A percentile compares a stretch with the other conserved stretches of the same genome.
Conservation (phyloP, 2,113 vertebrate genomes). For the Mormyrus iriodes region DNA sequence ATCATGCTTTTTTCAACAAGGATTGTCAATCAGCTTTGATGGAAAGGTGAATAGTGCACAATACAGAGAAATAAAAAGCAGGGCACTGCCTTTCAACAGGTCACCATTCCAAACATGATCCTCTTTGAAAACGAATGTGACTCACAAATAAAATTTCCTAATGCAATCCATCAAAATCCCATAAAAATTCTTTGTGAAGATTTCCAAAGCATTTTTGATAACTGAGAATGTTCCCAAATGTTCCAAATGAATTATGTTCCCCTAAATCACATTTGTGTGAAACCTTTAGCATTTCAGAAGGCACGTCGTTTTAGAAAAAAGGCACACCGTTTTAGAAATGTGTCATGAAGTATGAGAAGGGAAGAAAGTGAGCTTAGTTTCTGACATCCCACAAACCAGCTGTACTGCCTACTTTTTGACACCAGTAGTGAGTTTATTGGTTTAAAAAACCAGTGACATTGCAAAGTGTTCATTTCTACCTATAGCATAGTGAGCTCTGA, state of each 20-base stretch:
- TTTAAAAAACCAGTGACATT: neutral
- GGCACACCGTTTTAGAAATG: no score
- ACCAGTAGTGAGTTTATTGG: neutral
- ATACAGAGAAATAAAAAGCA: neutral
- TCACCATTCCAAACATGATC: neutral
- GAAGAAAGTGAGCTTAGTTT: neutral
- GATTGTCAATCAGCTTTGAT: neutral
- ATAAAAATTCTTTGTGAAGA: neutral
- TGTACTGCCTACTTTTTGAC: neutral
- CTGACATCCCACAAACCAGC: neutral
- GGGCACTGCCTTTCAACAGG: neutral
- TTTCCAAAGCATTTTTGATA: neutral
- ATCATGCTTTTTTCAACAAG: neutral
- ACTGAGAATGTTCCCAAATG: neutral
- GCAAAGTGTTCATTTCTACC: no score
- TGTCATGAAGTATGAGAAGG: no score
- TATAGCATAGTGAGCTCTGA: no score
- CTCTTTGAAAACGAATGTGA: neutral
- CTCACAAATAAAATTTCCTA: neutral
- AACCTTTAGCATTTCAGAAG: neutral
- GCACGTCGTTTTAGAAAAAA: neutral
- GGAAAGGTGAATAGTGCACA: neutral
- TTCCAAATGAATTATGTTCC: neutral
- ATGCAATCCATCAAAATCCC: neutral
- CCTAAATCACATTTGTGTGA: neutral